These are phyloP conservation scores for Geotrupes spiniger DNA, from an alignment of 2,888 invertebrate species.

Conservation along the genomic window DNA sequence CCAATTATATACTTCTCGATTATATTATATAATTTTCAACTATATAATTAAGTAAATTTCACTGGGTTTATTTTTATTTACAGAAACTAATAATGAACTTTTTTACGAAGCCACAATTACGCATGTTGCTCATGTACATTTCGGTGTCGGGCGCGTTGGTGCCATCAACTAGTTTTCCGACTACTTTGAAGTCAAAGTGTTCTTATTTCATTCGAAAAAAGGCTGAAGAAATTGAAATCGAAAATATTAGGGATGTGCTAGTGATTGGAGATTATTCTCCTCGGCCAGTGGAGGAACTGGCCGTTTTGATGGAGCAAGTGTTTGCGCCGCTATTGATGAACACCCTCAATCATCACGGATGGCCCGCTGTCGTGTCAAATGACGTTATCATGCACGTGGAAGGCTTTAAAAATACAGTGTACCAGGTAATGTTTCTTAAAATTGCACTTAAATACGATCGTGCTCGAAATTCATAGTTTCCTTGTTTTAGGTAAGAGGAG, in stretches of 20 bases:
- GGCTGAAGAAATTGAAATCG: slow-evolving; percentile 60
- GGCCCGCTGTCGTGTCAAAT: slow-evolving; percentile 70
- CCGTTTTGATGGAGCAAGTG: slow-evolving; percentile 67
- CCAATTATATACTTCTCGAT: too few relatives aligned
- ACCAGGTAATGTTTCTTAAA: slow-evolving; percentile 55
- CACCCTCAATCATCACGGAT: slow-evolving; percentile 65
- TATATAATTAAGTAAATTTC: too few relatives aligned
- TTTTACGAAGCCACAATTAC: slow-evolving; percentile 50
- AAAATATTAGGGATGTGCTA: slow-evolving; percentile 56
- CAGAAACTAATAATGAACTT: slow-evolving; percentile 58
- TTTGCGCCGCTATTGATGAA: slow-evolving; percentile 72
- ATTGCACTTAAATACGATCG: too few relatives aligned
- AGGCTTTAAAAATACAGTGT: slow-evolving; percentile 66
- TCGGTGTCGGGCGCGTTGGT: slow-evolving; percentile 63
- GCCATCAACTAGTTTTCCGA: slow-evolving; percentile 62
- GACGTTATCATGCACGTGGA: slow-evolving; percentile 71
- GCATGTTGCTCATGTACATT: slow-evolving; percentile 61
- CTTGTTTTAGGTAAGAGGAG: slow-evolving; percentile 65
- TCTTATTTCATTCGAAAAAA: slow-evolving; percentile 74
- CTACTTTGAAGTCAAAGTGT: slow-evolving; percentile 62
- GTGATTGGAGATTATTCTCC: slow-evolving; percentile 71
- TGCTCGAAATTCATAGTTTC: too few relatives aligned
- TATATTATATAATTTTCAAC: too few relatives aligned
- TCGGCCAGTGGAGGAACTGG: slow-evolving; percentile 67
- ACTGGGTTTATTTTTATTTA: slow-evolving; percentile 26